Evolutionary conservation across 2,797 vertebrate genomes (phyloP).

Genomic region (Chloroceryle inda): DNA sequence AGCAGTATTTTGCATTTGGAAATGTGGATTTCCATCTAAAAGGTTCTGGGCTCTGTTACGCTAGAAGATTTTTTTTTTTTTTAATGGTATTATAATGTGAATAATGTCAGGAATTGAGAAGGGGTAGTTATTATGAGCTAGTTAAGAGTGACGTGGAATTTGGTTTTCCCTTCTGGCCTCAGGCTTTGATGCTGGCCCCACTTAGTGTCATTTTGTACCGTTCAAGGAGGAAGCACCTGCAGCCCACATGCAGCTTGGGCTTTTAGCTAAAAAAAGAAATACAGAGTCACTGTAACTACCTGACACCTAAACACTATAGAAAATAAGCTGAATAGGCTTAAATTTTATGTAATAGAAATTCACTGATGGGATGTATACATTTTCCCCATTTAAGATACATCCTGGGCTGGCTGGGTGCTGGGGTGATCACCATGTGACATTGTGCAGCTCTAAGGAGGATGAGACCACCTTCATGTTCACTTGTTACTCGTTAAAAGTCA

Average conservation of each 20-base stretch:
- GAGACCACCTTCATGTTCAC: background rate
- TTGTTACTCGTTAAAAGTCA: background rate
- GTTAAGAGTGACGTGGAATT: background rate
- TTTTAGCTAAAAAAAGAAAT: background rate
- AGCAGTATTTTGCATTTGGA: background rate
- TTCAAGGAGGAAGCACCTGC: slow-evolving; percentile 71
- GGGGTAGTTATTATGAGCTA: background rate
- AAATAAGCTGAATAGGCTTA: background rate
- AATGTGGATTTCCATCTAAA: background rate
- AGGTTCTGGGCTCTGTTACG: background rate
- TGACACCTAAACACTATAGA: background rate
- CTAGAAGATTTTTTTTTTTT: background rate
- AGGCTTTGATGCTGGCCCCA: background rate
- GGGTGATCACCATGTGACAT: fast-evolving
- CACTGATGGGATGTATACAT: background rate
- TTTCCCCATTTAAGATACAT: background rate
- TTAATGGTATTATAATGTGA: background rate
- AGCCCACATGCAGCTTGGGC: background rate
- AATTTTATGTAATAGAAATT: background rate
- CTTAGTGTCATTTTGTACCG: background rate
- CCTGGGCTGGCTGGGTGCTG: background rate
- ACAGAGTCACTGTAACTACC: background rate
- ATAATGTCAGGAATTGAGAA: background rate
- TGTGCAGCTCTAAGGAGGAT: background rate
- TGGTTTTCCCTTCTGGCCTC: background rate